Evolutionary conservation across 2,888 invertebrate species (phyloP).

Genomic region (Cerastis rubricosa): DNA sequence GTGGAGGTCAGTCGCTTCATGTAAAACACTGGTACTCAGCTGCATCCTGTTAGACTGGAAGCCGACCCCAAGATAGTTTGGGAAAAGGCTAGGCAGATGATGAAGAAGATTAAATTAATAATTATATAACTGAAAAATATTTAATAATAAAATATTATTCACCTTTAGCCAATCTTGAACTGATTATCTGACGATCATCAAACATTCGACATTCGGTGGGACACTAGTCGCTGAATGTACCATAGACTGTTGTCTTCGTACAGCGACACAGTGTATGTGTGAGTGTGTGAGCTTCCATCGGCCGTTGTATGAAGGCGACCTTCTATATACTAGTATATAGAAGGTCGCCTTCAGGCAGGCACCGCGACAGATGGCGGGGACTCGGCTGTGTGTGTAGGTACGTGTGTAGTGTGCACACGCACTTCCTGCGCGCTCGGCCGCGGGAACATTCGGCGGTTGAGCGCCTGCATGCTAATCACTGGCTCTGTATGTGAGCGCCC

Average conservation of each 20-base stretch:
- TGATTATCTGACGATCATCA: background rate
- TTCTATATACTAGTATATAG: background rate
- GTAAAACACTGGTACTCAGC: too few species aligned
- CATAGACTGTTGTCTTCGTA: background rate
- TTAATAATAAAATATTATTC: too few species aligned
- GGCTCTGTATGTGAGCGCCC: slow-evolving; percentile 33
- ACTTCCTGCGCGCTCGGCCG: slow-evolving; percentile 43
- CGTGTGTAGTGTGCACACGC: background rate
- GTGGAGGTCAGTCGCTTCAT: too few species aligned
- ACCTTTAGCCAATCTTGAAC: background rate
- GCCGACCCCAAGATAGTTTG: too few species aligned
- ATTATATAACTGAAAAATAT: too few species aligned
- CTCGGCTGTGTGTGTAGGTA: background rate
- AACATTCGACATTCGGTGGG: background rate
- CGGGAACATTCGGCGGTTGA: slow-evolving; percentile 41
- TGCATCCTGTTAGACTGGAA: too few species aligned
- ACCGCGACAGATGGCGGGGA: slow-evolving; percentile 34
- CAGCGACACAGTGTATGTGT: background rate
- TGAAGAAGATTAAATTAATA: too few species aligned
- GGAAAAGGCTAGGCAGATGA: too few species aligned
- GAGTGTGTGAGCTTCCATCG: background rate
- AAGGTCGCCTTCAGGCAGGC: background rate
- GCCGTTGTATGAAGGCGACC: background rate
- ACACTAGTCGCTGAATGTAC: background rate
- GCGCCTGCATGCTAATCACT: slow-evolving; percentile 43